phyloP scores from a whole-genome alignment of 2,113 vertebrate species.

The Colaptes auratus region DNA sequence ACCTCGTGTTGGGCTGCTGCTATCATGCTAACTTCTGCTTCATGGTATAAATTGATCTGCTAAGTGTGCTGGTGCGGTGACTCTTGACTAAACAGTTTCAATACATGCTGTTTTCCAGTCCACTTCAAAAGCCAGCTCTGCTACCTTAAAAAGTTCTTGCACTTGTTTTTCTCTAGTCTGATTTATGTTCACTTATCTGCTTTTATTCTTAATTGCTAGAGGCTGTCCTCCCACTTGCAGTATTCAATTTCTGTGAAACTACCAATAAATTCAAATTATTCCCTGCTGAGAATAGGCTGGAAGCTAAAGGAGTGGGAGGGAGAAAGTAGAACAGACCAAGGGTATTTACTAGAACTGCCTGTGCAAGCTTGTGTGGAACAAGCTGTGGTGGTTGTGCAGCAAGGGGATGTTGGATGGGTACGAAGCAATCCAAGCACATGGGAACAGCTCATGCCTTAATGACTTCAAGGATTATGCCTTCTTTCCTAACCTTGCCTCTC shows the following conservation, averaged over 20 bases:
- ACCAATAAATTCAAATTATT: background rate
- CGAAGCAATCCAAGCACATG: background rate
- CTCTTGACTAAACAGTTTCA: background rate
- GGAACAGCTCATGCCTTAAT: background rate
- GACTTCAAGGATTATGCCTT: background rate
- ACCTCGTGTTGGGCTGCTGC: background rate
- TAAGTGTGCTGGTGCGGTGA: background rate
- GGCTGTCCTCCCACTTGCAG: background rate
- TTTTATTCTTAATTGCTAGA: conserved; percentile 2
- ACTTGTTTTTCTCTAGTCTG: background rate
- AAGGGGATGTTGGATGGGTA: background rate
- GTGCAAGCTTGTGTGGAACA: background rate
- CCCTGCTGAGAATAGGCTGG: background rate
- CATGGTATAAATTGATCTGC: background rate
- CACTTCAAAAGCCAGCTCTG: background rate
- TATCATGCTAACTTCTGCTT: background rate
- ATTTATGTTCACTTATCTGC: background rate
- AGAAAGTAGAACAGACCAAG: background rate
- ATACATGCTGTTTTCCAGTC: background rate
- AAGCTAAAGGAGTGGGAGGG: background rate
- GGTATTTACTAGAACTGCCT: background rate
- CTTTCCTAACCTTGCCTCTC: background rate
- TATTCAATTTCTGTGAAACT: background rate
- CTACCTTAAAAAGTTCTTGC: background rate
- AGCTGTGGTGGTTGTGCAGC: background rate